phyloP scores from a whole-genome alignment of 2,113 vertebrate species.

The Pleuronectes platessa region DNA sequence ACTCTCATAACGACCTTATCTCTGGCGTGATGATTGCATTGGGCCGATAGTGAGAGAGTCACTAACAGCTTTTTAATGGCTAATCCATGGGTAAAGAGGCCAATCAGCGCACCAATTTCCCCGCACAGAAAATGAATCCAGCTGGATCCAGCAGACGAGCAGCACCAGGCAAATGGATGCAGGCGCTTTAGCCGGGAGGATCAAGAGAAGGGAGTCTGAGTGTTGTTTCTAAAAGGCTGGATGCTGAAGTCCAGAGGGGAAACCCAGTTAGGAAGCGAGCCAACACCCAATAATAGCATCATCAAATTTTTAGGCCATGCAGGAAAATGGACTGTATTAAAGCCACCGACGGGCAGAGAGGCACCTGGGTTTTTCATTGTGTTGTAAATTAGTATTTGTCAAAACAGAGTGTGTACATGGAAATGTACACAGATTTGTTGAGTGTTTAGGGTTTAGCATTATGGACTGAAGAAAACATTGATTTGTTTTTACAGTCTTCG shows the following conservation, averaged over 20 bases:
- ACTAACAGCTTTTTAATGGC: conserved; percentile 84
- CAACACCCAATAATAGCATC: conserved; percentile 68
- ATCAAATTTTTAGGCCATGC: conserved; percentile 65
- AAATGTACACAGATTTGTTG: too few relatives aligned
- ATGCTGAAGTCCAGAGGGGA: conserved; percentile 64
- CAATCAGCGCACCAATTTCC: conserved; percentile 77
- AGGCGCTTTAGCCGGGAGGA: conserved; percentile 51
- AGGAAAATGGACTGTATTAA: conserved; percentile 50
- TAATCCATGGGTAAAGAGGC: conserved; percentile 81
- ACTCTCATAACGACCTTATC: conserved; percentile 79
- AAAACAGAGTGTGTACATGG: neutral
- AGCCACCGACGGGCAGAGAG: conserved; percentile 15
- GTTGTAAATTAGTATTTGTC: conserved; percentile 9
- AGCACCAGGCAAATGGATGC: conserved; percentile 67
- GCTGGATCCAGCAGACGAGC: conserved; percentile 30
- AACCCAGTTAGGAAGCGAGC: conserved; percentile 64
- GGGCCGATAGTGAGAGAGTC: conserved; percentile 71
- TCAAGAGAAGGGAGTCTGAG: conserved; percentile 49
- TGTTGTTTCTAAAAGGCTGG: conserved; percentile 71
- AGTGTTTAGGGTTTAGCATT: too few relatives aligned
- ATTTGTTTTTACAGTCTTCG: neutral
- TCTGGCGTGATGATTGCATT: conserved; percentile 73
- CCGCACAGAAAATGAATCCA: conserved; percentile 75
- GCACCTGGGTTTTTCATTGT: conserved; percentile 18
- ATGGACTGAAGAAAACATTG: too few relatives aligned